Conservation (phyloP, 2,888 invertebrate species). For the Andrena chrysosceles region DNA sequence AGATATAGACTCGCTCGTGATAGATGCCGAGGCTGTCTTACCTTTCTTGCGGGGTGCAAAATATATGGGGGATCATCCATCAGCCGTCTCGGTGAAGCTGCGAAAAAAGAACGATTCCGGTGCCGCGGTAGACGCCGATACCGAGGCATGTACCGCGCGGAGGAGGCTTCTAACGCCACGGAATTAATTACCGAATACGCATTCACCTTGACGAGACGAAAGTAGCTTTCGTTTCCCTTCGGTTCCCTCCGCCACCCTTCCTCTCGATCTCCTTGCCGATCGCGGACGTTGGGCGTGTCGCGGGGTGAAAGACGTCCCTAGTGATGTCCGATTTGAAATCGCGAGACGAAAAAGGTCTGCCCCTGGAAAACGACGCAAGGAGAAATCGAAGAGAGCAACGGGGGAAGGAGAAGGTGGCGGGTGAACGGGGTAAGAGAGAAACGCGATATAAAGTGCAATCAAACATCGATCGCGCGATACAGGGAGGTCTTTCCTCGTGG, state of each 20-base stretch:
- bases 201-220: conserved; percentile 38
- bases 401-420: not conserved
- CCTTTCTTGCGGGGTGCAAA: conserved; percentile 73
- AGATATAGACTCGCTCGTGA: conserved; percentile 72
- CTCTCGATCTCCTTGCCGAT: not conserved
- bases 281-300: conserved; percentile 32
- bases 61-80: conserved; percentile 75
- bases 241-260: not conserved
- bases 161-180: conserved; percentile 56
- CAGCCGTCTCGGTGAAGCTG: conserved; percentile 69
- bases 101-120: conserved; percentile 44
- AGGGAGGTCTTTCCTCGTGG: conserved; percentile 76
- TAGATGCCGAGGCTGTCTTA: conserved; percentile 75
- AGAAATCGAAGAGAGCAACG: conserved; percentile 17
- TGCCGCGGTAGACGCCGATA: conserved; percentile 9
- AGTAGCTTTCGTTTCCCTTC: not conserved
- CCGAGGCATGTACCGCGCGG: conserved; percentile 27
- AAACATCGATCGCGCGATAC: conserved; percentile 78
- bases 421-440: conserved; percentile 53
- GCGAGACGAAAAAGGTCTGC: not conserved
- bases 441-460: conserved; percentile 77
- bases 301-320: not conserved
- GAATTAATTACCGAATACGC: conserved; percentile 66
- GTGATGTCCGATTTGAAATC: not conserved
- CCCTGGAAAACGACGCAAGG: not conserved